These are phyloP conservation scores for Polyommatus iphigenia DNA, from an alignment of 2,888 invertebrate genomes.

Conservation along the genomic window DNA sequence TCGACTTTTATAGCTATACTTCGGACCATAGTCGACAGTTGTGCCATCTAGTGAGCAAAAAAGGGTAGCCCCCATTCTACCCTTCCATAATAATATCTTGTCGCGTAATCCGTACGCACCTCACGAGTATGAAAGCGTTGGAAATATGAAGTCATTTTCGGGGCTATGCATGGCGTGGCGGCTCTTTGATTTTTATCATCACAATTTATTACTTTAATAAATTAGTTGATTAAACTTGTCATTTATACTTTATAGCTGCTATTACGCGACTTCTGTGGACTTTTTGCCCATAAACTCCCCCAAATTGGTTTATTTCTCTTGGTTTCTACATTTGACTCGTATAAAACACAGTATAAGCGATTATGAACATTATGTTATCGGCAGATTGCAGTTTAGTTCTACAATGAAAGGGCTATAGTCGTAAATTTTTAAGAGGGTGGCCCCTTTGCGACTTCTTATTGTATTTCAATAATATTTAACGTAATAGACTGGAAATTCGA, in stretches of 20 bases:
- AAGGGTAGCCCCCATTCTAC: too few species aligned
- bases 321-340: background rate
- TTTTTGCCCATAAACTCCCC: background rate
- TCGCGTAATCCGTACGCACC: background rate
- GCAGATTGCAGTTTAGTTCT: background rate
- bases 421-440: background rate
- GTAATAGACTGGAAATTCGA: background rate
- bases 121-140: background rate
- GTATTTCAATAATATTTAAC: background rate
- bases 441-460: background rate
- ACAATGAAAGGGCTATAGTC: background rate
- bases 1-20: too few species aligned
- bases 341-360: background rate
- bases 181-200: constrained; percentile 20
- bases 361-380: background rate
- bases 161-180: constrained; percentile 7
- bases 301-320: background rate
- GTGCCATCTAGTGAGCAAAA: too few species aligned
- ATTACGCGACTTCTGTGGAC: constrained; percentile 7
- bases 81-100: too few species aligned
- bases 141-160: constrained; percentile 10
- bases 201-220: constrained; percentile 21
- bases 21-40: too few species aligned
- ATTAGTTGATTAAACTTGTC: constrained; percentile 21
- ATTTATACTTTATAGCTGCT: constrained; percentile 1